phyloP scores from a whole-genome alignment of 2,113 vertebrate genomes.

The Cricetomys ansorgei region DNA sequence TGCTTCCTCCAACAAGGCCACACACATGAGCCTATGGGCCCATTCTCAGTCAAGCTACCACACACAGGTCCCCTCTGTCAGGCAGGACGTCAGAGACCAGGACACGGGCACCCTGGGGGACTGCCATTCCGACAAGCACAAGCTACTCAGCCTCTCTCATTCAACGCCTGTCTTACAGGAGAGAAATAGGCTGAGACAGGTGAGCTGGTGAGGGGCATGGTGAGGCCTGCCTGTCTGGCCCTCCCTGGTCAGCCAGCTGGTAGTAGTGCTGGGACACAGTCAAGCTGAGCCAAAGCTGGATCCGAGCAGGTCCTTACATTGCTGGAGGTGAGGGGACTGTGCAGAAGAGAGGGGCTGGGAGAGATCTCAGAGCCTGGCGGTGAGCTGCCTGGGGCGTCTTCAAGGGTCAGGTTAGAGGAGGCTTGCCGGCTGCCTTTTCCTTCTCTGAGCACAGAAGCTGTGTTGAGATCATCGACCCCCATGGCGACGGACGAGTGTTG shows the following conservation, averaged over 20 bases:
- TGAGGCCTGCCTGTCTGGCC: not conserved
- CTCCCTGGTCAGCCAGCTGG: not conserved
- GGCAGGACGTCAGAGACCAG: no score
- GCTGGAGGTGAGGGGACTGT: not conserved
- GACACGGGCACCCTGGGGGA: not conserved
- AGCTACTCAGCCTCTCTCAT: not conserved
- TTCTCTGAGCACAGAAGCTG: not conserved
- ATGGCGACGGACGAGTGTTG: not conserved
- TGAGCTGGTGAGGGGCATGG: not conserved
- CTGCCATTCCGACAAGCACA: not conserved
- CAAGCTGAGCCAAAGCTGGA: accelerated
- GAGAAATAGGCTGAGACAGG: not conserved
- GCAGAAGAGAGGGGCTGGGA: accelerated
- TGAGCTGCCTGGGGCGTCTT: not conserved
- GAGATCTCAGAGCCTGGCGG: not conserved
- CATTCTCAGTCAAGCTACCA: not conserved
- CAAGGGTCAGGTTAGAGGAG: not conserved
- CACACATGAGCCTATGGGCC: no score
- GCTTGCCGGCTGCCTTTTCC: not conserved
- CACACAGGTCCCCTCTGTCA: not conserved
- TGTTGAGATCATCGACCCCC: not conserved
- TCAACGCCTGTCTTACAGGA: not conserved
- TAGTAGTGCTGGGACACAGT: accelerated
- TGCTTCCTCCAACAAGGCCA: not conserved
- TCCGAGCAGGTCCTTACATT: not conserved